Evolutionary conservation across 2,113 vertebrate genomes (phyloP), one percentile per base, ranked within the genome.

Genomic region (Halcyon senegalensis): DNA sequence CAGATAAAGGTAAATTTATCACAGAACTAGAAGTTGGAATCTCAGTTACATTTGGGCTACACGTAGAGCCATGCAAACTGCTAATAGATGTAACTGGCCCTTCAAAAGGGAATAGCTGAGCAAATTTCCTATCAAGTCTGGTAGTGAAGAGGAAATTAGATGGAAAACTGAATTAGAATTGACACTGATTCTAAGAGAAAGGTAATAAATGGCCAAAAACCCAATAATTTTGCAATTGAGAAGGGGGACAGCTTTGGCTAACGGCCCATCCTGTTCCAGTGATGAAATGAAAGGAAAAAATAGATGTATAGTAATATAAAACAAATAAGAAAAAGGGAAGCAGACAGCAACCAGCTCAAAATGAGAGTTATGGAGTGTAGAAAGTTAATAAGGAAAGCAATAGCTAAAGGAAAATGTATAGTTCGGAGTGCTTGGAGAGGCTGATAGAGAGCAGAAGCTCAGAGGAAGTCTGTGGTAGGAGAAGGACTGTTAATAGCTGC

Each of bases 121-220:
- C 77, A 87, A 46, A 92, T 75, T 68, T 46, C 27, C 1, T 77
- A 75, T 56, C 39, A 56, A 28, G 60, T 64, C 37, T 59, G 76
- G 79, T 51, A 67, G 77, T 4, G 33, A 69, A 83, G 63, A 84
- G 91, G 73, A 82, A 94, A 84, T 72, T 15, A 31, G 53, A 84
- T 84, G 64, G 76, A 78, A 87, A 94, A 56, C 46, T 84, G 89
- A 92, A 95, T 84, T 56, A 64, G 73, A 89, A 93, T 89, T 66
- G 91, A 53, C 84, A 72, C 35, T 56, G 89, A 43, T 94, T 89
- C 48, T 72, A 92, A 77, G 43, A 78, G 86, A 86, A 92, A 88
- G 83, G 31, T 84, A 77, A 93, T 81, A 89, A 96, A 82, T 67
- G 56, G 76, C 83, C 83, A 83, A 39, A 91, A 80, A 2, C 2